These are phyloP conservation scores for Gnatocerus cornutus DNA, from an alignment of 2,888 invertebrate species.

Conservation along the genomic window DNA sequence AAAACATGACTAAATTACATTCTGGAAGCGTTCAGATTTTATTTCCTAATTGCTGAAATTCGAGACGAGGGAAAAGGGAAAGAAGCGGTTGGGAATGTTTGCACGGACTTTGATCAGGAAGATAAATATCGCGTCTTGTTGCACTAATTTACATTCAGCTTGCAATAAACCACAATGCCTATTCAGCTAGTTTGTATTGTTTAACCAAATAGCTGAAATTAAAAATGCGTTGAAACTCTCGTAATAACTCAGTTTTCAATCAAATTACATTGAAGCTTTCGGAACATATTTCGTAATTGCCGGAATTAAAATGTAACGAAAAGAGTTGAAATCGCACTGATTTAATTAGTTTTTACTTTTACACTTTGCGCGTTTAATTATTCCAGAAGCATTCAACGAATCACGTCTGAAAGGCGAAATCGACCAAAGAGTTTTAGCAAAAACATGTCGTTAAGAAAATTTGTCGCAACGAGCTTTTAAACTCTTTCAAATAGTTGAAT, in stretches of 20 bases:
- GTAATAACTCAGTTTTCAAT: too few relatives aligned
- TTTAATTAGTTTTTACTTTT: constrained; percentile 25
- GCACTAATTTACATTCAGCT: too few relatives aligned
- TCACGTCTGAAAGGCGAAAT: background rate
- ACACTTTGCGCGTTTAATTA: constrained; percentile 4
- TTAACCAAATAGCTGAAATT: too few relatives aligned
- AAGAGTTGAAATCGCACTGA: constrained; percentile 5
- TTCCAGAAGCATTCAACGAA: background rate
- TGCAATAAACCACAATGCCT: too few relatives aligned
- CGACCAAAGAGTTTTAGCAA: background rate
- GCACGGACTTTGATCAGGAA: too few relatives aligned
- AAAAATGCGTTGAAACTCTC: too few relatives aligned
- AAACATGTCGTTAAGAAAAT: background rate
- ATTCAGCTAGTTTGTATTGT: too few relatives aligned
- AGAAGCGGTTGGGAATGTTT: background rate
- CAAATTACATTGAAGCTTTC: constrained; percentile 20
- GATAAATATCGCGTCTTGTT: too few relatives aligned
- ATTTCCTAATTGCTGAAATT: constrained; percentile 31
- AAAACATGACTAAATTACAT: constrained; percentile 40
- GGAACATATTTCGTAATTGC: constrained; percentile 19
- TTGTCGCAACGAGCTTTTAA: too few relatives aligned
- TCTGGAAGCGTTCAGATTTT: constrained; percentile 11
- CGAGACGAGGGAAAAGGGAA: background rate
- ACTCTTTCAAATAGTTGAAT: too few relatives aligned
- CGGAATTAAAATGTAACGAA: constrained; percentile 24